Conservation (phyloP, 2,113 vertebrate species). For the Octodon degus region DNA sequence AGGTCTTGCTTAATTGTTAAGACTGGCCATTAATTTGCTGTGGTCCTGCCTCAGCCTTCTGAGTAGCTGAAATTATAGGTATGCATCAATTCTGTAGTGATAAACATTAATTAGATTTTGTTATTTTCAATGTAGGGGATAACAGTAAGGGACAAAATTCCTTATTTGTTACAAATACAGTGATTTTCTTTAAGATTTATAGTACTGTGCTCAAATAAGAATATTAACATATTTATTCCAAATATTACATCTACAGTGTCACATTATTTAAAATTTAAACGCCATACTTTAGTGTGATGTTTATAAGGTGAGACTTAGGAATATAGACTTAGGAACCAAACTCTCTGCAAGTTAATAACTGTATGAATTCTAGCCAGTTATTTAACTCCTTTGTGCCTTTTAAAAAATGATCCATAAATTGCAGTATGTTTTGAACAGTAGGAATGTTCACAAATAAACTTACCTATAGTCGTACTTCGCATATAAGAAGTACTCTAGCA, state of each 20-base stretch:
- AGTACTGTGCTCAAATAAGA: not conserved
- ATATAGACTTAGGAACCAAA: not conserved
- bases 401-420: not conserved
- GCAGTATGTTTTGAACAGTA: not conserved
- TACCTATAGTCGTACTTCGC: not conserved
- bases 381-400: not conserved
- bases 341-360: not conserved
- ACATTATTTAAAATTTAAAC: not conserved
- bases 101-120: conserved; percentile 44
- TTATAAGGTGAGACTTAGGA: not conserved
- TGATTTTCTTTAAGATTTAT: not conserved
- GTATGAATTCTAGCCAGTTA: not conserved
- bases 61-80: not conserved
- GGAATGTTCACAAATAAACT: conserved; percentile 14
- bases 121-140: conserved; percentile 27
- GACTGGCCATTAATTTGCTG: not conserved
- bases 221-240: not conserved
- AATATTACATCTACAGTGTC: not conserved
- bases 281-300: not conserved
- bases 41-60: not conserved
- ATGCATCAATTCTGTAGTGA: not conserved
- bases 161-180: not conserved
- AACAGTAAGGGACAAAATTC: conserved; percentile 2
- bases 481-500: not conserved
- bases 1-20: not conserved